Evolutionary conservation across 1,140 invertebrate species (phyloP), one percentile per base, ranked within the genome.

Genomic region (Hypsibius dujardini): DNA sequence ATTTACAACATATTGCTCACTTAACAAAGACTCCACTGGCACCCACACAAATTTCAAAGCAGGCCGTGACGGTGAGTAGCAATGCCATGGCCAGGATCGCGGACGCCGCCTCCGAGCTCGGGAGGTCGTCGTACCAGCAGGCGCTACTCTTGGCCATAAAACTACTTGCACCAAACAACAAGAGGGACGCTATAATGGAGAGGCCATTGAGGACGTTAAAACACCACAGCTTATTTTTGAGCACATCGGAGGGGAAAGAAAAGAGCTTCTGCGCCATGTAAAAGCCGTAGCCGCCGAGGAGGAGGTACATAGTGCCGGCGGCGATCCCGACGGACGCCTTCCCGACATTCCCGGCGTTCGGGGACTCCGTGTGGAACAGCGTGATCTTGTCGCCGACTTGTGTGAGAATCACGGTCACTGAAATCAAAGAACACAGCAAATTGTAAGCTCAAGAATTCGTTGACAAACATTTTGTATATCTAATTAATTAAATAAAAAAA

Each of bases 121-220:
- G 62, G 7, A 67, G 3, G 12, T 7, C 7, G 42, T 42, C 42
- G 42, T 14, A 67, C 62, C 62, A 67, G 3, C 7, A 7, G 3
- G 62, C 62, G 42, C 62, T 67, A 42, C 62, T 67, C 62, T 67
- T 67, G 42, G 62, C 7, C 62, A 67, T 12, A 42, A 14, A 67
- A 42, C 7, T 14, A 7, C 62, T 42, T 12, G 62, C 62, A 67
- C 62, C 62, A 42, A 67, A 67, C 42, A 67, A 42, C 3, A 7
- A 42, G 12, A 67, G 3, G 42, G 62, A 67, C 12, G 42, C 62
- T 3, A 67, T 7, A 12, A 42, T 42, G 3, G 62, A 14, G 42
- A 42, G 7, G 3, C 62, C 62, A 42, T 67, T 67, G 62, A 67
- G 62, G 42, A 67, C 62, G 62, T 67, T 67, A 42, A 67, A 67